Conservation (phyloP, 2,888 invertebrate genomes). For the Plagiodera versicolora region DNA sequence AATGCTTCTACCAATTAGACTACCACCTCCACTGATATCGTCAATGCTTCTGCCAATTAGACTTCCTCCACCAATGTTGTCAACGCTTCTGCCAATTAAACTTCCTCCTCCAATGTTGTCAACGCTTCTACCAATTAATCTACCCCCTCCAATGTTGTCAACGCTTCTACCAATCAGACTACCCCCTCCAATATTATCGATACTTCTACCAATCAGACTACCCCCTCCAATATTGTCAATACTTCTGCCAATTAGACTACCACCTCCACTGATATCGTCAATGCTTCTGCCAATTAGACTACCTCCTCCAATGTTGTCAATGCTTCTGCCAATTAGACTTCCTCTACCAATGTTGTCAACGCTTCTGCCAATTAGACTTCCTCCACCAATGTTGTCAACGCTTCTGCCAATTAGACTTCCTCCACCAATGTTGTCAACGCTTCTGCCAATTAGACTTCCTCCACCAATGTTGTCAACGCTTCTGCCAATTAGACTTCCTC, state of each 20-base stretch:
- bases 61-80: conserved; percentile 9
- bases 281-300: conserved; percentile 4
- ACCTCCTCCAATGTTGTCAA: conserved; percentile 12
- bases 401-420: conserved; percentile 7
- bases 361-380: conserved; percentile 6
- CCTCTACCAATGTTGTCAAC: neutral
- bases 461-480: conserved; percentile 7
- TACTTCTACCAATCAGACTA: conserved; percentile 3
- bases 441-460: conserved; percentile 8
- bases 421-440: conserved; percentile 15
- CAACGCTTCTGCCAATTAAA: conserved; percentile 5
- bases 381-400: conserved; percentile 13
- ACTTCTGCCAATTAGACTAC: neutral
- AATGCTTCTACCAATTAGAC: conserved; percentile 1
- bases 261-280: conserved; percentile 10
- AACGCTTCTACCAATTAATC: conserved; percentile 2
- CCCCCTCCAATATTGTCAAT: conserved; percentile 3
- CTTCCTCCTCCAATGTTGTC: conserved; percentile 6
- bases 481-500: conserved; percentile 7
- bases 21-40: neutral
- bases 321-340: conserved; percentile 5
- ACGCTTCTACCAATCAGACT: neutral
- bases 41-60: conserved; percentile 11
- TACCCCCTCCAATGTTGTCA: neutral
- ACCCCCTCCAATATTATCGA: neutral